phyloP scores from a whole-genome alignment of 2,797 vertebrate genomes.

The Sciurus vulgaris region DNA sequence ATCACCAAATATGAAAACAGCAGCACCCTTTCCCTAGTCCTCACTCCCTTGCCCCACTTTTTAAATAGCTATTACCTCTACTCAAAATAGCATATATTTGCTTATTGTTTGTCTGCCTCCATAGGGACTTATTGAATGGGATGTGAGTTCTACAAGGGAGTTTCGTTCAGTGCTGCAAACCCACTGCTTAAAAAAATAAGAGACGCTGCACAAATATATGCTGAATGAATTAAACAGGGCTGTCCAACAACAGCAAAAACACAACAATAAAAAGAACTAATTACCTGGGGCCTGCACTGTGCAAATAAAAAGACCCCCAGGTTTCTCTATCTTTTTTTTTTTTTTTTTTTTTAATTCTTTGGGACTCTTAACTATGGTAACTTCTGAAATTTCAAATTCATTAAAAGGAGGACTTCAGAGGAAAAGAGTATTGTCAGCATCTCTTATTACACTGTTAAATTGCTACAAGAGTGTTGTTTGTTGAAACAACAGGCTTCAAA shows the following conservation, averaged over 20 bases:
- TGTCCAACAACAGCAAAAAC: no score
- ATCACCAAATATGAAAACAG: not conserved
- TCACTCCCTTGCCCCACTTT: not conserved
- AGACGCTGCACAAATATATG: not conserved
- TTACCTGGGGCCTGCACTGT: not conserved
- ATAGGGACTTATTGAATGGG: not conserved
- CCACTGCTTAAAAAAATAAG: not conserved
- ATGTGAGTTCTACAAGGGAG: not conserved
- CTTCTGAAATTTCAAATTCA: conserved; percentile 29
- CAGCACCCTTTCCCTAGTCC: not conserved
- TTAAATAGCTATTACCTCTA: not conserved
- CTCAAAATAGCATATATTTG: not conserved
- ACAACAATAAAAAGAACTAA: not conserved
- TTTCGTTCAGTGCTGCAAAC: not conserved
- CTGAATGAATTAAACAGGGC: not conserved
- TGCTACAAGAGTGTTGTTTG: conserved; percentile 78
- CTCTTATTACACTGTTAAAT: not conserved
- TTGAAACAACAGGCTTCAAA: conserved; percentile 78
- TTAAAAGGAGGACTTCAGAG: not conserved
- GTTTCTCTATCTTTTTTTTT: not conserved
- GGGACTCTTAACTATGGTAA: not conserved
- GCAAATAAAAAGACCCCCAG: not conserved
- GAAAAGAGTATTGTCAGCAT: conserved; percentile 41
- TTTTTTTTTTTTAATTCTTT: not conserved
- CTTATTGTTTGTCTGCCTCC: not conserved